Percentiles rank a stretch among this genome's conserved stretches.
Conservation (phyloP, 2,888 invertebrate genomes). For the Standfussiana lucernea region DNA sequence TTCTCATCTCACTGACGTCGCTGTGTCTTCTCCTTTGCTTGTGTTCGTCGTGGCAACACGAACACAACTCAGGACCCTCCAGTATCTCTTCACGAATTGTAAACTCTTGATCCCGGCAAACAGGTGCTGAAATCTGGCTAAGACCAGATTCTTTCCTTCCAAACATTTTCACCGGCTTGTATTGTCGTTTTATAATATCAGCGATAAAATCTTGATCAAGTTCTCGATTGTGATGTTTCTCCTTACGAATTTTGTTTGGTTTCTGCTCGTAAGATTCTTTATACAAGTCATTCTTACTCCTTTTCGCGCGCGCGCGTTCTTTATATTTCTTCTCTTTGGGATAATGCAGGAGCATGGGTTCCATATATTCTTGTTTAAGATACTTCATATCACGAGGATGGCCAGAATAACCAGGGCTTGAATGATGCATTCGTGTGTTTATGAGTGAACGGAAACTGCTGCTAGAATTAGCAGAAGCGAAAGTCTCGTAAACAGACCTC, state of each 20-base stretch:
- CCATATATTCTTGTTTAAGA: constrained; percentile 58
- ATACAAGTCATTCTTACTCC: constrained; percentile 58
- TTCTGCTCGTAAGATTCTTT: constrained; percentile 65
- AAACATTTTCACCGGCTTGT: constrained; percentile 82
- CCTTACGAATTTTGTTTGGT: constrained; percentile 64
- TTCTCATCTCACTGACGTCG: constrained; percentile 78
- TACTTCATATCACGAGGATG: constrained; percentile 62
- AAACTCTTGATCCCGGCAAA: constrained; percentile 84
- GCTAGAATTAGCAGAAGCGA: constrained; percentile 70
- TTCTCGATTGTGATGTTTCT: constrained; percentile 66
- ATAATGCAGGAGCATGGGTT: constrained; percentile 41
- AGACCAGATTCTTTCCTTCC: constrained; percentile 78
- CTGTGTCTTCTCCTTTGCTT: constrained; percentile 62
- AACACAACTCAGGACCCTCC: constrained; percentile 78
- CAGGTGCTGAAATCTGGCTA: constrained; percentile 85
- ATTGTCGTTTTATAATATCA: constrained; percentile 84
- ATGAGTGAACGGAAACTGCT: constrained; percentile 78
- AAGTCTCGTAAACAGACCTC: constrained; percentile 71
- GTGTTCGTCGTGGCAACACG: constrained; percentile 76
- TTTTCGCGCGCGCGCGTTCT: constrained; percentile 38
- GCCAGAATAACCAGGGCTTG: constrained; percentile 55
- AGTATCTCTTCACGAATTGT: constrained; percentile 71
- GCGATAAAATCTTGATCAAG: constrained; percentile 83
- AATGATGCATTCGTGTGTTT: constrained; percentile 64
- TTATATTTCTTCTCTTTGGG: constrained; percentile 65